Evolutionary conservation across 2,113 vertebrate species (phyloP).

Genomic region (Phyllostomus hastatus): DNA sequence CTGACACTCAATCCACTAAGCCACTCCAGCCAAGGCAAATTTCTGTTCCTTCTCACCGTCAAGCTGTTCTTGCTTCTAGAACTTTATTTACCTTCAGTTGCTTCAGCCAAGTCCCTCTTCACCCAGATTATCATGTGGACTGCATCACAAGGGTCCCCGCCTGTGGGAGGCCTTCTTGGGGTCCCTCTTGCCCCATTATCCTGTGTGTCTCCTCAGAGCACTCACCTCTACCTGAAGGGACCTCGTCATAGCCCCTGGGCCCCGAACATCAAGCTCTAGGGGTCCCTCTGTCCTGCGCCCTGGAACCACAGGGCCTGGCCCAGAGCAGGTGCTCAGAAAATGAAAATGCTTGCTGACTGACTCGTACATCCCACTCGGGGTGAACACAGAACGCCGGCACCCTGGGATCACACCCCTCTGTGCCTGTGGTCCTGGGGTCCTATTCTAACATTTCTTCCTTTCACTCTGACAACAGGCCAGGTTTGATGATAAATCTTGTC

Average conservation of each 20-base stretch:
- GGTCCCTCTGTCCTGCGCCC: background rate
- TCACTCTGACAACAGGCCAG: background rate
- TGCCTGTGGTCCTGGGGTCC: background rate
- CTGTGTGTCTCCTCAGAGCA: background rate
- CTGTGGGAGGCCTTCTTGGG: too few species aligned
- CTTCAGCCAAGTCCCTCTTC: background rate
- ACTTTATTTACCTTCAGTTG: background rate
- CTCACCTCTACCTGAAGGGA: background rate
- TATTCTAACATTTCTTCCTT: background rate
- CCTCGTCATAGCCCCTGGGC: background rate
- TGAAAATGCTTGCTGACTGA: background rate
- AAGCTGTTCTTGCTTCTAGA: background rate
- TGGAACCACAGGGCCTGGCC: too few species aligned
- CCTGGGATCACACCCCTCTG: too few species aligned
- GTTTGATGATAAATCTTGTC: background rate
- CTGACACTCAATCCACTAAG: too few species aligned
- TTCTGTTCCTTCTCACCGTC: background rate
- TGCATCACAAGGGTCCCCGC: fast-evolving
- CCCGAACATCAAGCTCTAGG: background rate
- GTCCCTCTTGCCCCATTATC: too few species aligned
- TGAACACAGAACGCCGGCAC: background rate
- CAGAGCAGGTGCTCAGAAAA: background rate
- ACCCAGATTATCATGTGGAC: background rate
- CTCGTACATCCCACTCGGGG: background rate
- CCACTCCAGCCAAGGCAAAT: too few species aligned